phyloP scores from a whole-genome alignment of 2,113 vertebrate genomes.

The Thamnaconus septentrionalis region DNA sequence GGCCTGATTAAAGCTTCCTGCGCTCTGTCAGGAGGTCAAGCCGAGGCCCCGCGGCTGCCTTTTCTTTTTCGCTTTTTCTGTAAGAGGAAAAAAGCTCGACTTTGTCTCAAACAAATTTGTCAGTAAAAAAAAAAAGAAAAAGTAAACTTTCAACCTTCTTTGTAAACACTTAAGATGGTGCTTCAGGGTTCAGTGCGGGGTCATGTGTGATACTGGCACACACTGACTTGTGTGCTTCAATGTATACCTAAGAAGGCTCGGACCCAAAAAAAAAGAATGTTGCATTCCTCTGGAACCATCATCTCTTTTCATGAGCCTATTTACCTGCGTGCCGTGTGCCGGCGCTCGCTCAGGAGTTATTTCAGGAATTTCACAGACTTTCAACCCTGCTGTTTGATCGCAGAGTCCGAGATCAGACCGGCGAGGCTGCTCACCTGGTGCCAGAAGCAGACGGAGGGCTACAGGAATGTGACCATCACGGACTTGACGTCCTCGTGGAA shows the following conservation, averaged over 20 bases:
- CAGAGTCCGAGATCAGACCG: slow-evolving; percentile 91
- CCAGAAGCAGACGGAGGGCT: slow-evolving; percentile 92
- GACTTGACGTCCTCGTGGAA: slow-evolving; percentile 89
- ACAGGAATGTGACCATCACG: slow-evolving; percentile 81
- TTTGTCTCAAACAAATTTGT: neutral
- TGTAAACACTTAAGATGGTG: neutral
- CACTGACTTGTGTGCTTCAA: slow-evolving; percentile 2
- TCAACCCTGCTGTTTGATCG: slow-evolving; percentile 10
- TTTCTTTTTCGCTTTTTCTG: neutral
- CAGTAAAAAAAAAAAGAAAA: slow-evolving; percentile 6
- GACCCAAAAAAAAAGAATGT: slow-evolving; percentile 23
- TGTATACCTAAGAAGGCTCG: slow-evolving; percentile 17
- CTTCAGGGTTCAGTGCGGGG: neutral
- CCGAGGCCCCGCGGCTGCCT: neutral
- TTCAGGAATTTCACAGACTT: neutral
- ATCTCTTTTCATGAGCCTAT: neutral
- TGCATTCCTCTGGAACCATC: slow-evolving; percentile 22
- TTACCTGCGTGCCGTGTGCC: neutral
- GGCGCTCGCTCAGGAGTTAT: neutral
- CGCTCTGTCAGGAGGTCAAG: neutral
- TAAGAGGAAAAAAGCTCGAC: neutral
- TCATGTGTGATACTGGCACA: neutral
- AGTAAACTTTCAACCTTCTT: neutral
- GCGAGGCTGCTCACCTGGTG: slow-evolving; percentile 93
- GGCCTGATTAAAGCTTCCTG: neutral